phyloP scores from a whole-genome alignment of 1,140 invertebrate genomes.

The Pissodes strobi region DNA sequence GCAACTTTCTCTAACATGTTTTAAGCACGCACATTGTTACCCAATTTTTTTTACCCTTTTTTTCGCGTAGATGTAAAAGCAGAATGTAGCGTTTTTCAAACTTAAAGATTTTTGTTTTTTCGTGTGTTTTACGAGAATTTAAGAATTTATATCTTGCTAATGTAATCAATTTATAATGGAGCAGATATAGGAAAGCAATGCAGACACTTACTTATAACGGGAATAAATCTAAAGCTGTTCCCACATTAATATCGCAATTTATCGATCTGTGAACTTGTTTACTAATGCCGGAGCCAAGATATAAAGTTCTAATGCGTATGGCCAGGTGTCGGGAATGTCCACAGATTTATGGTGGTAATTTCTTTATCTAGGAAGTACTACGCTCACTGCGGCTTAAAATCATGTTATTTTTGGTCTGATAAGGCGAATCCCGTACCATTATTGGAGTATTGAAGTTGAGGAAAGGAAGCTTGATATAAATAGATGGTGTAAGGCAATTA shows the following conservation, averaged over 20 bases:
- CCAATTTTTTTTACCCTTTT: too few species aligned
- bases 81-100: too few species aligned
- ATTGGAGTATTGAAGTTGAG: too few species aligned
- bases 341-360: slow-evolving; percentile 21
- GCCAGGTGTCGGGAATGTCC: slow-evolving; percentile 16
- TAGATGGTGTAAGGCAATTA: too few species aligned
- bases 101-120: too few species aligned
- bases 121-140: too few species aligned
- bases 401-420: slow-evolving; percentile 1
- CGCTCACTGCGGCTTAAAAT: slow-evolving; percentile 1
- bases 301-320: slow-evolving; percentile 16
- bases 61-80: too few species aligned
- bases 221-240: slow-evolving; percentile 16
- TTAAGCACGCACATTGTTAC: too few species aligned
- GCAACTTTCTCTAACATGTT: too few species aligned
- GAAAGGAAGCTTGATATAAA: too few species aligned
- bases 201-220: neutral
- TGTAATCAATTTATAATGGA: neutral
- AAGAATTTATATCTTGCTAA: neutral
- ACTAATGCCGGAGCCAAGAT: slow-evolving; percentile 7
- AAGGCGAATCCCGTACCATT: too few species aligned
- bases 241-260: slow-evolving; percentile 27
- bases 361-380: slow-evolving; percentile 14
- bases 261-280: slow-evolving; percentile 24
- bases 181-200: neutral